phyloP scores from a whole-genome alignment of 2,797 vertebrate genomes.

The Hipposideros larvatus region DNA sequence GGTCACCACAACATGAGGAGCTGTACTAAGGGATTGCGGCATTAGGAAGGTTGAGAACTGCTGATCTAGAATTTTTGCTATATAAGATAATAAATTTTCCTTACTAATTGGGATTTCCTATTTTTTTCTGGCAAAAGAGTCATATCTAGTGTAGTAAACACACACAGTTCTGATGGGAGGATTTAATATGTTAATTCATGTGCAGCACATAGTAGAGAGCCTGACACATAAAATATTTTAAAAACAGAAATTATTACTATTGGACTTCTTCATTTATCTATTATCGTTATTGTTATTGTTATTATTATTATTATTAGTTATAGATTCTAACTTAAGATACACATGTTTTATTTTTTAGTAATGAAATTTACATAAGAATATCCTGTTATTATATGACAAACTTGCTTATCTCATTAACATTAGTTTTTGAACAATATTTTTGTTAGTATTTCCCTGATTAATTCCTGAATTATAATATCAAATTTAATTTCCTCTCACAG shows the following conservation, averaged over 20 bases:
- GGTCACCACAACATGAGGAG: too few relatives aligned
- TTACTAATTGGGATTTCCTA: background rate
- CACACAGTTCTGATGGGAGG: background rate
- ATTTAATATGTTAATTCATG: conserved; percentile 19
- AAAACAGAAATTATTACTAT: background rate
- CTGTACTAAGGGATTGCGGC: too few relatives aligned
- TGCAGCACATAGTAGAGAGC: background rate
- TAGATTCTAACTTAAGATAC: background rate
- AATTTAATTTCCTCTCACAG: background rate
- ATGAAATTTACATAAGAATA: background rate
- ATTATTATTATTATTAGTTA: background rate
- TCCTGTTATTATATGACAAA: background rate
- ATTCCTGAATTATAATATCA: background rate
- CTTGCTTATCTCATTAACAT: background rate
- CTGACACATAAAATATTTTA: background rate
- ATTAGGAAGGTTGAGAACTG: too few relatives aligned
- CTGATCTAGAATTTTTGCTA: background rate
- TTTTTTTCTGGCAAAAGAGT: background rate
- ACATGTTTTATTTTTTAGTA: background rate
- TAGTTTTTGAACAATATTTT: background rate
- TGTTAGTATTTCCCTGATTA: background rate
- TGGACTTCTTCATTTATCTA: background rate
- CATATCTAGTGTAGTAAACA: background rate
- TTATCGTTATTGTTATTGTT: background rate
- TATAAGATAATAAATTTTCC: background rate